Evolutionary conservation across 2,888 invertebrate genomes (phyloP).

Genomic region (Lithophane socia): DNA sequence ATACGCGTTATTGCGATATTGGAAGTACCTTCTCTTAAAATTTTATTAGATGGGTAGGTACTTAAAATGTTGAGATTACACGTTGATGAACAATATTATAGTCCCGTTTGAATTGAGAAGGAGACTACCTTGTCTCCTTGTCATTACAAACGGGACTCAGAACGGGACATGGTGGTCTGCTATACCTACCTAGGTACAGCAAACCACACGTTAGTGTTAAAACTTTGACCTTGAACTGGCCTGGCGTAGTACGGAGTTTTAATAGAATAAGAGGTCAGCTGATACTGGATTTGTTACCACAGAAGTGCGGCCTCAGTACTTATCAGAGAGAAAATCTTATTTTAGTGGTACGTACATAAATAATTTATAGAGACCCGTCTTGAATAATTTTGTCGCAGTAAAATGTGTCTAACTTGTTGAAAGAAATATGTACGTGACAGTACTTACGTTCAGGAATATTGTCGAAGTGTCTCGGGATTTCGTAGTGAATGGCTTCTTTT

Average conservation of each 20-base stretch:
- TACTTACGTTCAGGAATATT: conserved; percentile 1
- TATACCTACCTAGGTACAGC: no score
- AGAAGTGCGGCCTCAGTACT: background rate
- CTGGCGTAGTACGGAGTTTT: no score
- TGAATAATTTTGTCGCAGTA: conserved; percentile 17
- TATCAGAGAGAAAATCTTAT: background rate
- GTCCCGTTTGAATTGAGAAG: background rate
- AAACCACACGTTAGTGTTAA: no score
- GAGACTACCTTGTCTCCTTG: no score
- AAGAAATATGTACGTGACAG: conserved; percentile 10
- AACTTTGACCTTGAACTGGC: no score
- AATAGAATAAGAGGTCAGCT: no score
- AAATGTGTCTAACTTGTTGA: conserved; percentile 29
- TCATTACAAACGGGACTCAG: no score
- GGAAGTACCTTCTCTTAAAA: background rate
- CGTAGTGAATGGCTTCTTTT: conserved; percentile 12
- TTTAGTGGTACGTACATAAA: background rate
- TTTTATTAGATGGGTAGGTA: conserved; percentile 4
- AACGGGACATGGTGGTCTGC: no score
- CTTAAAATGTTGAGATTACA: background rate
- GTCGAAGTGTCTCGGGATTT: conserved; percentile 8
- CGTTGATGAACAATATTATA: conserved; percentile 6
- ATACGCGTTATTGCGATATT: background rate
- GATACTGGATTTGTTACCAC: no score
- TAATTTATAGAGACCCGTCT: conserved; percentile 12